phyloP scores from a whole-genome alignment of 2,113 vertebrate species.

The Fulmarus glacialis region DNA sequence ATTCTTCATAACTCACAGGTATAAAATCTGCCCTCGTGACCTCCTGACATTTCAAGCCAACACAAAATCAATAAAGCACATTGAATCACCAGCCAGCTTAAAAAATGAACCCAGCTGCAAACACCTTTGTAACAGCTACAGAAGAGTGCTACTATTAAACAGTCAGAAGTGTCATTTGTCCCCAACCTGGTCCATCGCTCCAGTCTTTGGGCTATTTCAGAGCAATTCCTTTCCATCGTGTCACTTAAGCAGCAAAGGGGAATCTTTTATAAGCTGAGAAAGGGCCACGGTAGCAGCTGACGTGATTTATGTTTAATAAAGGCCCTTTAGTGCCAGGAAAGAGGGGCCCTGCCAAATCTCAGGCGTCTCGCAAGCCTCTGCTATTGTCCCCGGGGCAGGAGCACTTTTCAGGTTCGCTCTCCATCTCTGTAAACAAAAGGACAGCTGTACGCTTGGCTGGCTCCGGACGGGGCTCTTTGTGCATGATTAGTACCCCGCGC shows the following conservation, averaged over 20 bases:
- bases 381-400: constrained; percentile 56
- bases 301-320: constrained; percentile 67
- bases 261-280: constrained; percentile 57
- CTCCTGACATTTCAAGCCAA: not conserved
- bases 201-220: constrained; percentile 1
- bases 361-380: constrained; percentile 3
- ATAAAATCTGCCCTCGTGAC: not conserved
- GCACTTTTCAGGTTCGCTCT: constrained; percentile 56
- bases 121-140: not conserved
- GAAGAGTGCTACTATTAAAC: not conserved
- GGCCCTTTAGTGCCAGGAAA: constrained; percentile 46
- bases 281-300: constrained; percentile 26
- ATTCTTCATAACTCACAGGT: constrained; percentile 1
- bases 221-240: constrained; percentile 9
- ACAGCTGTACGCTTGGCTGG: constrained; percentile 70
- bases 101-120: not conserved
- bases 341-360: constrained; percentile 58
- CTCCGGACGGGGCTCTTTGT: constrained; percentile 64
- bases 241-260: constrained; percentile 24
- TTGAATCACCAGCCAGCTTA: not conserved
- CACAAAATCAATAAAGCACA: constrained; percentile 7
- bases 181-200: not conserved
- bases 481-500: constrained; percentile 5
- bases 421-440: constrained; percentile 62
- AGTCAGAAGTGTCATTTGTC: not conserved